Evolutionary conservation across 1,140 invertebrate genomes (phyloP), one percentile per base, ranked within the genome.

Genomic region (Galleria mellonella): DNA sequence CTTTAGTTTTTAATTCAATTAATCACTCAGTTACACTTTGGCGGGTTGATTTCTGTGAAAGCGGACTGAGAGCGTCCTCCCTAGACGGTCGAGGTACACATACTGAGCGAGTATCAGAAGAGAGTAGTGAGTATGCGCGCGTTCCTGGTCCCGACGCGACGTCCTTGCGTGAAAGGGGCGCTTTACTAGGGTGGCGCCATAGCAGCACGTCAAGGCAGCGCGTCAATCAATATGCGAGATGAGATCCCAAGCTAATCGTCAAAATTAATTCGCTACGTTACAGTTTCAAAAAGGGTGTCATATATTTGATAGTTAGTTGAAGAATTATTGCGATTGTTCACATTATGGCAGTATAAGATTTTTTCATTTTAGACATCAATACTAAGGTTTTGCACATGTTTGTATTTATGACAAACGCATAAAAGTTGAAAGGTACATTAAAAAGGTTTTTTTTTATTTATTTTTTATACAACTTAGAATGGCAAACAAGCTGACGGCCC

Each of bases 201-300:
- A 51, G 72, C 53, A 61, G 57, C 54, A 62, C 57, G 62, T 76
- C 61, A 71, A 74, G 69, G 73, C 70, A 55, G 72, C 59, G 57
- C 69, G 71, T 79, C 81, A 84, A 84, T 84, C 81, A 84, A 84
- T 84, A 84, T 77, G 67, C 66, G 68, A 77, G 75, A 79, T 76
- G 72, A 70, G 66, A 69, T 62, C 57, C 58, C 51, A 43, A 48
- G 65, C 50, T 73, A 72, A 82, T 78, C 47, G 56, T 43, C 45
- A 29, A 35, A 35, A 1, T 37, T 15, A 15, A 23, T 9, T 17
- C 15, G 12, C 9, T 23, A 2, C 9, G 14, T 15, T 17, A n/a
- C n/a, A 3, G 17, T 6, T 23, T 23, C 6, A 6, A 23, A 23
- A 23, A 3, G 2, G 17, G 2, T 3, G 17, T 3, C 17, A 23